phyloP scores from a whole-genome alignment of 2,888 invertebrate species.

The Drosophila kokeensis region DNA sequence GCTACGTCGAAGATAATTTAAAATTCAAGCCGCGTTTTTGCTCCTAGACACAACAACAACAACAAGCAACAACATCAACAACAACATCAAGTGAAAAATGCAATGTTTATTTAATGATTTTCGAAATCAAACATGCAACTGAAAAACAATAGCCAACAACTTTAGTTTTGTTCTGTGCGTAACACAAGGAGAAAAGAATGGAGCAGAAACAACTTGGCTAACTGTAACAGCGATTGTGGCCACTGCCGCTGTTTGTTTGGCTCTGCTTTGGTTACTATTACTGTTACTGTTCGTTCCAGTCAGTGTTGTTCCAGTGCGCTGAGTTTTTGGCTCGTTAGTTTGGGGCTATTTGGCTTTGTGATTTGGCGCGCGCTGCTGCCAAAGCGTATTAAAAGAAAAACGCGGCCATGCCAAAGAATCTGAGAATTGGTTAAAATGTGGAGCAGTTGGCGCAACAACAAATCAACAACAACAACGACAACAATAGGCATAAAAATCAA shows the following conservation, averaged over 20 bases:
- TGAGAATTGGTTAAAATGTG: slow-evolving; percentile 52
- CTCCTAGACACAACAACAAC: slow-evolving; percentile 31
- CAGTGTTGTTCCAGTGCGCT: slow-evolving; percentile 69
- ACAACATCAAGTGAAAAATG: slow-evolving; percentile 30
- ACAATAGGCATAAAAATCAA: slow-evolving; percentile 51
- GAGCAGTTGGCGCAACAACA: slow-evolving; percentile 42
- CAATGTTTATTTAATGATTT: slow-evolving; percentile 45
- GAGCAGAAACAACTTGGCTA: slow-evolving; percentile 55
- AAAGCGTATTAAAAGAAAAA: slow-evolving; percentile 55
- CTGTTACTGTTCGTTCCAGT: slow-evolving; percentile 17
- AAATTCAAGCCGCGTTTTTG: slow-evolving; percentile 61
- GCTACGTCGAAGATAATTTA: slow-evolving; percentile 27
- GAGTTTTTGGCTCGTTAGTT: slow-evolving; percentile 74
- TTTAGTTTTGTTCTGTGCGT: background rate
- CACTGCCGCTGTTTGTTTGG: background rate
- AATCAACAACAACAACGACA: slow-evolving; percentile 2
- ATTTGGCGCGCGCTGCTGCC: slow-evolving; percentile 67
- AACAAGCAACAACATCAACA: slow-evolving; percentile 6
- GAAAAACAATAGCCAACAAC: background rate
- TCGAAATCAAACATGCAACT: slow-evolving; percentile 34
- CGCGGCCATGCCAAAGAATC: slow-evolving; percentile 56
- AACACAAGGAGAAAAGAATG: slow-evolving; percentile 14
- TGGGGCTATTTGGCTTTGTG: slow-evolving; percentile 68
- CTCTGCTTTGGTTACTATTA: slow-evolving; percentile 1
- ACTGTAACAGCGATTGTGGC: slow-evolving; percentile 53